Evolutionary conservation across 2,113 vertebrate species (phyloP).

Genomic region (Stigmatopora nigra): DNA sequence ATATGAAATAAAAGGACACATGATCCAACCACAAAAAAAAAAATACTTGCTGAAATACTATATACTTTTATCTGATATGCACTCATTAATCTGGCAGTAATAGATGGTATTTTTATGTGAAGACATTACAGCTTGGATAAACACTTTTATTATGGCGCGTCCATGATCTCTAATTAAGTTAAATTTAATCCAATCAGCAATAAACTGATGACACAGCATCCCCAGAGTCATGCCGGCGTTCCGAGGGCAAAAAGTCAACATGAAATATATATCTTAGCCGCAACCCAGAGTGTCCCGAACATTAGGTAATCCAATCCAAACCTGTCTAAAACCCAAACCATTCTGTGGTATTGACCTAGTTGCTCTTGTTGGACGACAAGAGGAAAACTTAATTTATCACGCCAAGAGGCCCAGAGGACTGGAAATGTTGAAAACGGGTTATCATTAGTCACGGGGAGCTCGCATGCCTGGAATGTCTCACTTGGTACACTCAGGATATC

Average conservation of each 20-base stretch:
- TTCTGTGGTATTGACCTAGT: slow-evolving; percentile 34
- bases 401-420: slow-evolving; percentile 32
- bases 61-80: slow-evolving; percentile 50
- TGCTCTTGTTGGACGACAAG: slow-evolving; percentile 20
- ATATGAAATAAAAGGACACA: slow-evolving; percentile 45
- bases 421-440: slow-evolving; percentile 34
- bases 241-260: slow-evolving; percentile 41
- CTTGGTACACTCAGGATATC: slow-evolving; percentile 65
- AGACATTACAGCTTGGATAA: slow-evolving; percentile 24
- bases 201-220: slow-evolving; percentile 31
- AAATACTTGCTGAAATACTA: slow-evolving; percentile 49
- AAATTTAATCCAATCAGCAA: slow-evolving; percentile 47
- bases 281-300: slow-evolving; percentile 39
- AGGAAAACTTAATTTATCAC: slow-evolving; percentile 29
- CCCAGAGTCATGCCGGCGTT: slow-evolving; percentile 33
- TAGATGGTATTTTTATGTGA: slow-evolving; percentile 44
- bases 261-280: slow-evolving; percentile 45
- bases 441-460: slow-evolving; percentile 50
- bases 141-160: slow-evolving; percentile 32
- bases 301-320: slow-evolving; percentile 37
- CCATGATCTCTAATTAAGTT: slow-evolving; percentile 26
- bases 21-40: slow-evolving; percentile 46
- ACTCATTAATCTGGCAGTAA: slow-evolving; percentile 57
- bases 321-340: slow-evolving; percentile 15
- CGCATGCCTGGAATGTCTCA: slow-evolving; percentile 66